Conservation (phyloP, 2,113 vertebrate species). For the Holacanthus passer region DNA sequence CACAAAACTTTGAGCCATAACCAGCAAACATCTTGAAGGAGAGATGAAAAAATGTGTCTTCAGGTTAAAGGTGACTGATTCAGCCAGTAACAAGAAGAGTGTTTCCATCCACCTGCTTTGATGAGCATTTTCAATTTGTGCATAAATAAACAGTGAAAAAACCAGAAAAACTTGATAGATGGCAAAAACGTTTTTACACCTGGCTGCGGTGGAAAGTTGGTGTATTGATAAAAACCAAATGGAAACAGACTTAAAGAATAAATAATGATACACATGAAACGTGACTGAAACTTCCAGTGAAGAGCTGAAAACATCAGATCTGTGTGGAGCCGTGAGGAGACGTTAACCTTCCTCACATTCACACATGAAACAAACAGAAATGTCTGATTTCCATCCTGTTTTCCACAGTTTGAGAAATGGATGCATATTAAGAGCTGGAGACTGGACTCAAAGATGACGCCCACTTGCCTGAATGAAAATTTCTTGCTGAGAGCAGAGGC, state of each 20-base stretch:
- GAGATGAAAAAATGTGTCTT: neutral
- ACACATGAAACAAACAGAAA: neutral
- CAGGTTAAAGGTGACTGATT: neutral
- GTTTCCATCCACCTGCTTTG: neutral
- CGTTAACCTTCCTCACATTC: neutral
- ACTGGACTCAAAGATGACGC: too few species aligned
- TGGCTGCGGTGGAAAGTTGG: neutral
- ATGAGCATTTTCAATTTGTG: neutral
- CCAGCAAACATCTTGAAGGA: neutral
- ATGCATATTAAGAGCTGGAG: too few species aligned
- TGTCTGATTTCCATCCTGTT: neutral
- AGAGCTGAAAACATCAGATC: neutral
- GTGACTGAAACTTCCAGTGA: neutral
- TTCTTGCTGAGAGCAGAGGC: too few species aligned
- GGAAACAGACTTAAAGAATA: neutral
- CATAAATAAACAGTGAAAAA: neutral
- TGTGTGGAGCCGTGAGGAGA: too few species aligned
- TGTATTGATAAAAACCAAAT: neutral
- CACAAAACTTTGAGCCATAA: too few species aligned
- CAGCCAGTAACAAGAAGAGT: neutral
- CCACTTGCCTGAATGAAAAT: too few species aligned
- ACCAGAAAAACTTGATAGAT: neutral
- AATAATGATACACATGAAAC: rapidly evolving
- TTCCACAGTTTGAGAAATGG: neutral
- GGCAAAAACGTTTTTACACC: neutral